Base-by-base conservation (phyloP, 2,797 vertebrate genomes). In the Anableps anableps region DNA sequence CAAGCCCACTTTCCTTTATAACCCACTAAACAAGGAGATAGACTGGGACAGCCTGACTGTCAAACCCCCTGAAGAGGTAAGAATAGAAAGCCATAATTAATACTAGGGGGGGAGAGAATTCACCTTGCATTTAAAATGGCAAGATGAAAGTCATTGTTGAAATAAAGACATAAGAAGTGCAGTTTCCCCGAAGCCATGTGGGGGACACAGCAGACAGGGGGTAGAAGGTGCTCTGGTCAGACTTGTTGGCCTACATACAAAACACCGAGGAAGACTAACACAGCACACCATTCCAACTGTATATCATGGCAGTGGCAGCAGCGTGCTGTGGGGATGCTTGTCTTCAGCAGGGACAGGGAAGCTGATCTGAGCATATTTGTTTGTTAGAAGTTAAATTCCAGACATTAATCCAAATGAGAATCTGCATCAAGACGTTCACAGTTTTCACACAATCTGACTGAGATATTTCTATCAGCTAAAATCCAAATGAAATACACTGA, bases 21-120 rank as follows among this genome's bases (percentile, higher is more conserved):
- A 98, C 72, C 98, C 98, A 0, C 95, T 97, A 31, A 97, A 97
- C 81, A 97, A 97, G 85, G 93, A 97, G 91, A 98, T 99, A 75
- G 97, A 99, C 94, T 99, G 98, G 98, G 97, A 98, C 80, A 96
- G 95, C 51, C 96, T 97, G 74, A 94, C 96, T 2, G 95, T 98
- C 60, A 97, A 97, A 90, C 95, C 97, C 0, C 98, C 98, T 0
- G 97, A 98, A 84, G 98, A 99, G 97, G 98, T 98, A 86, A 91
- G 23, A 21, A 64, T 4, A 64, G 8, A 21, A 21, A 64, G 62
- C 62, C 36, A 36, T 21, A 36, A 21, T 64, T 64, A 64, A 36
- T 62, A 62, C 31, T 34, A 62, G 6, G 31, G 16, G 29, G 14
- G 29, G 6, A 31, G 26, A n/a, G 10, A 55, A n/a, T 26, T 60